Base-by-base conservation (phyloP, 2,888 invertebrate species). In the Drosophila aldrichi region DNA sequence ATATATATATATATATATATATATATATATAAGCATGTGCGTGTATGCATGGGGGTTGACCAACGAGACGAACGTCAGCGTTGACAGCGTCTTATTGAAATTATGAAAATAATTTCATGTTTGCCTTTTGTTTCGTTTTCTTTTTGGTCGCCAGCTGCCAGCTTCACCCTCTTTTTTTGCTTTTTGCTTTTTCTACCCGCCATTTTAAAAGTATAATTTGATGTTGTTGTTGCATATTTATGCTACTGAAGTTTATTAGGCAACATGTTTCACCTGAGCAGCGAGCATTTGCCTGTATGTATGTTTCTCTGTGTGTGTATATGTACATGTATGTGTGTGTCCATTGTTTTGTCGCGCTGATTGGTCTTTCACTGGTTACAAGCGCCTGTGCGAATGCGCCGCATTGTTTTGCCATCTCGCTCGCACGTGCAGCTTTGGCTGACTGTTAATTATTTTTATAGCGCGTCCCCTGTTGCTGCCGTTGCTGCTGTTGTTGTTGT, bases 151-250 rank as follows among this genome's bases (percentile, higher is more conserved):
- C 29, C 59, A 29, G 63, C 63, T 64, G 68, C 61, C 74, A 61
- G 36, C 32, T 16, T 22, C 38, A 6, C 44, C 38, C 16, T n/a
- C 44, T 40, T 43, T 18, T n/a, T 25, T 16, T 14, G 25, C 29
- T 36, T n/a, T 43, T 46, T 1, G 14, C 49, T 38, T n/a, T 20
- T 32, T 22, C 32, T 22, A 22, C 55, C 40, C 77, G 88, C 92
- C 91, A 91, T 91, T 91, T 91, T 91, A 86, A 91, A 91, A 89
- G 90, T 89, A 90, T 90, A 90, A 90, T 91, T 89, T 90, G 83
- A 90, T 91, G 91, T 69, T 80, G 32, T 51, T 63, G 48, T 48
- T 69, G 55, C 34, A 67, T 60, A 66, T 75, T 68, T 16, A 52
- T 71, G 64, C 55, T 46, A 43, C 56, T 66, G 80, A 66, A 78